Percentiles rank a stretch among this genome's conserved stretches.
phyloP scores from a whole-genome alignment of 2,113 vertebrate genomes.

The Etheostoma spectabile region DNA sequence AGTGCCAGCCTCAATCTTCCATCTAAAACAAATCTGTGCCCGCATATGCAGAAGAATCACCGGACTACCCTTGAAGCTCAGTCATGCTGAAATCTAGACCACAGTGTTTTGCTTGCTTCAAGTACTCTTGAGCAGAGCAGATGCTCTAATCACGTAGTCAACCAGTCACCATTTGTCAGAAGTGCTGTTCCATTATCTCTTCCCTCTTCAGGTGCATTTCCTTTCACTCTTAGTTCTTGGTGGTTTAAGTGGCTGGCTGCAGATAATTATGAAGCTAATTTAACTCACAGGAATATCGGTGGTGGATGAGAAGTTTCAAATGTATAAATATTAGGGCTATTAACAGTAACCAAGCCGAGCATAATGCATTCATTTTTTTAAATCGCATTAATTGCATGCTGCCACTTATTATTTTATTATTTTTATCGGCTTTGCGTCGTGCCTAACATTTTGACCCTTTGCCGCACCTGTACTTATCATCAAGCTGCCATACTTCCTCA shows the following conservation, averaged over 20 bases:
- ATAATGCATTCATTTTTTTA: too few species aligned
- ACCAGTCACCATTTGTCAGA: constrained; percentile 4
- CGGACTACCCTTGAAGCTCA: neutral
- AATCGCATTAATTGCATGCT: too few species aligned
- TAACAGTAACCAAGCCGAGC: too few species aligned
- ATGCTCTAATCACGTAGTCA: constrained; percentile 19
- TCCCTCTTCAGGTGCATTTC: constrained; percentile 16
- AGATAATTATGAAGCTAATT: constrained; percentile 29
- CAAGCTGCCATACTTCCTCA: too few species aligned
- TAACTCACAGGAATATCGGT: neutral
- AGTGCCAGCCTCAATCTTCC: too few species aligned
- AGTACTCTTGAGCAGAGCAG: constrained; percentile 19
- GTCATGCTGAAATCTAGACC: neutral
- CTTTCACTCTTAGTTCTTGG: neutral
- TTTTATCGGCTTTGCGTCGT: too few species aligned
- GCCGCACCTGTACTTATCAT: too few species aligned
- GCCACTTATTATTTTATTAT: too few species aligned
- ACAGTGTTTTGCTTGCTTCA: neutral
- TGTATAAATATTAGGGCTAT: neutral
- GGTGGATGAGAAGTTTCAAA: constrained; percentile 9
- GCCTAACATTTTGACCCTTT: too few species aligned
- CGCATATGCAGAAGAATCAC: neutral
- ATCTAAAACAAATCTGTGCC: too few species aligned
- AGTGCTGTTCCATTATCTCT: constrained; percentile 12
- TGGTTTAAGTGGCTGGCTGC: neutral